These are phyloP conservation scores for Deilephila porcellus DNA, from an alignment of 2,888 invertebrate species.

Conservation along the genomic window DNA sequence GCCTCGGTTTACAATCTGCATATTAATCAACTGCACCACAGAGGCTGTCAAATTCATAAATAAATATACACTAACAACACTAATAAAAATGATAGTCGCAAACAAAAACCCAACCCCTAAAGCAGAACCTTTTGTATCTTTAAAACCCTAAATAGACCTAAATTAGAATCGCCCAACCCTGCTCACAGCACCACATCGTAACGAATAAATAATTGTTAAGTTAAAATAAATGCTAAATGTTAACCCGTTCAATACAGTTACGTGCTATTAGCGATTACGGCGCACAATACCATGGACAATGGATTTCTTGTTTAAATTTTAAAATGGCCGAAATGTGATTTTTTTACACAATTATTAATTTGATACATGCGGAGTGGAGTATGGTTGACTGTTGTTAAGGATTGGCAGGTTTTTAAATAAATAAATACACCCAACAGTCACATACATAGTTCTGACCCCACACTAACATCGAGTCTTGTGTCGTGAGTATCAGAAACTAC, in stretches of 20 bases:
- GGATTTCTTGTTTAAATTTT: conserved; percentile 42
- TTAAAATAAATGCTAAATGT: conserved; percentile 10
- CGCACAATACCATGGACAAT: conserved; percentile 44
- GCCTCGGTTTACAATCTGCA: no score
- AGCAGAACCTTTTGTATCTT: not conserved
- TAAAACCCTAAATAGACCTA: not conserved
- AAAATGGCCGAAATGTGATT: not conserved
- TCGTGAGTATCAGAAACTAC: no score
- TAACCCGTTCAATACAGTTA: conserved; percentile 7
- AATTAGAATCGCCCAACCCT: not conserved
- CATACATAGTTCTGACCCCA: no score
- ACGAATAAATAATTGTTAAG: conserved; percentile 15
- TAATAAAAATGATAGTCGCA: no score
- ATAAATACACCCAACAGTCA: no score
- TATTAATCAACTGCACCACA: no score
- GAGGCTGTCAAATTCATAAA: no score
- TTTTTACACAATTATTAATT: conserved; percentile 3
- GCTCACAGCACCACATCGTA: not conserved
- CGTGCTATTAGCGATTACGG: conserved; percentile 13
- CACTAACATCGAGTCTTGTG: no score
- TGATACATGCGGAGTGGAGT: not conserved
- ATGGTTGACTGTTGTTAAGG: no score
- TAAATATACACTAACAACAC: no score
- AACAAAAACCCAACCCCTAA: no score
- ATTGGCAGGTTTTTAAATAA: no score